Percentiles rank a stretch among this genome's conserved stretches.
These are phyloP conservation scores for Sinella curviseta DNA, from an alignment of 1,140 invertebrate genomes.

Conservation along the genomic window DNA sequence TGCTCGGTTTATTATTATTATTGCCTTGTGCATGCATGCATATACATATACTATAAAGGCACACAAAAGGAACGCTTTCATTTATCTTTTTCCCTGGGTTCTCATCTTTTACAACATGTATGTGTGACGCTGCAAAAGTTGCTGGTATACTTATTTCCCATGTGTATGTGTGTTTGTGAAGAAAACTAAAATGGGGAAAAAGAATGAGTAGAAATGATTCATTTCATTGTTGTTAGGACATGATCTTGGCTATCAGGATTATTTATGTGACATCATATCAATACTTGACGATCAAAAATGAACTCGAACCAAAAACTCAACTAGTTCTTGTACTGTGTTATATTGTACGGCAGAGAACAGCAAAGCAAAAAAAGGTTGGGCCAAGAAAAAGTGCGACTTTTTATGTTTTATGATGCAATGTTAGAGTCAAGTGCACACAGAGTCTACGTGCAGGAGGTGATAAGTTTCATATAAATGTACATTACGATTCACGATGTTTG, in stretches of 20 bases:
- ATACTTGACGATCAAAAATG: conserved; percentile 18
- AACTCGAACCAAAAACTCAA: background rate
- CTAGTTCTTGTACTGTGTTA: background rate
- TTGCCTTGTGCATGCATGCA: background rate
- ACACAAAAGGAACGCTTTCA: background rate
- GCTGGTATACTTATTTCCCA: background rate
- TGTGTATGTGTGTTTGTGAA: background rate
- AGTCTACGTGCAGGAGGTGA: too few relatives aligned
- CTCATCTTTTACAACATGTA: background rate
- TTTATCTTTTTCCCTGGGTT: background rate
- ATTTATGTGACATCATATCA: background rate
- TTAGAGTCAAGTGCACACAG: too few relatives aligned
- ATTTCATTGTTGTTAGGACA: conserved; percentile 2
- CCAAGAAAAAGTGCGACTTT: too few relatives aligned
- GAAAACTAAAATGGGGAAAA: background rate
- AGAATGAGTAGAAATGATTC: conserved; percentile 11
- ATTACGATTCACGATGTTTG: too few relatives aligned
- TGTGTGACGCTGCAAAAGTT: background rate
- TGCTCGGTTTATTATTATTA: background rate
- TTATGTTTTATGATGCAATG: too few relatives aligned
- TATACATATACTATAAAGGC: background rate
- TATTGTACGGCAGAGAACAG: background rate
- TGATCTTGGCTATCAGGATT: conserved; percentile 4
- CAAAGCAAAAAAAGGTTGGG: background rate
- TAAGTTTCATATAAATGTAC: too few relatives aligned